A percentile compares a stretch with the other conserved stretches of the same genome.
These are phyloP conservation scores for Nomada ruficornis DNA, from an alignment of 2,888 invertebrate species.

Conservation along the genomic window DNA sequence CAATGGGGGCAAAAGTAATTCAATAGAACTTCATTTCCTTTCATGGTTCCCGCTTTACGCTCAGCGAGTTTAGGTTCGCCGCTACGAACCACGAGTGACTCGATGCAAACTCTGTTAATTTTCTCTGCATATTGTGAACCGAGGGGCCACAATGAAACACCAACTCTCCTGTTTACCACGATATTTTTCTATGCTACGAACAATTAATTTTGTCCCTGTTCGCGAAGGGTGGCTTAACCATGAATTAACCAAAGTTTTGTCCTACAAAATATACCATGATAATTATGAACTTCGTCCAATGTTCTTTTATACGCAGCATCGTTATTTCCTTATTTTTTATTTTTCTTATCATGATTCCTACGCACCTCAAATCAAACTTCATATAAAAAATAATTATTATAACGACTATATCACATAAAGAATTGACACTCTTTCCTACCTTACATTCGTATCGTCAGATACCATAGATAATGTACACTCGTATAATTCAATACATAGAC, in stretches of 20 bases:
- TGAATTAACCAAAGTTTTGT: slow-evolving; percentile 32
- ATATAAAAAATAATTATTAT: too few species aligned
- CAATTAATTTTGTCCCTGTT: slow-evolving; percentile 55
- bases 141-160: slow-evolving; percentile 53
- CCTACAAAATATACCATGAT: not conserved
- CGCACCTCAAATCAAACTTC: too few species aligned
- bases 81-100: slow-evolving; percentile 39
- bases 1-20: slow-evolving; percentile 14
- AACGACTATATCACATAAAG: too few species aligned
- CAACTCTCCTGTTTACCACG: slow-evolving; percentile 26
- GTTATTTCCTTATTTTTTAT: not conserved
- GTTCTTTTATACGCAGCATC: not conserved
- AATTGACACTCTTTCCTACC: too few species aligned
- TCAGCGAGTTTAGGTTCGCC: slow-evolving; percentile 38
- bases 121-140: slow-evolving; percentile 57
- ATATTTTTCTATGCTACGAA: slow-evolving; percentile 47
- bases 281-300: not conserved
- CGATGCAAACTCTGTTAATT: slow-evolving; percentile 67
- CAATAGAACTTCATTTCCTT: slow-evolving; percentile 4
- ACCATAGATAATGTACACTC: too few species aligned
- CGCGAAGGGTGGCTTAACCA: slow-evolving; percentile 30
- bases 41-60: slow-evolving; percentile 15
- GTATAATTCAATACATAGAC: too few species aligned
- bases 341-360: not conserved
- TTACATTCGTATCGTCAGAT: too few species aligned